A percentile compares a stretch with the other conserved stretches of the same genome.
phyloP scores from a whole-genome alignment of 2,113 vertebrate genomes.

The Poecilia latipinna region DNA sequence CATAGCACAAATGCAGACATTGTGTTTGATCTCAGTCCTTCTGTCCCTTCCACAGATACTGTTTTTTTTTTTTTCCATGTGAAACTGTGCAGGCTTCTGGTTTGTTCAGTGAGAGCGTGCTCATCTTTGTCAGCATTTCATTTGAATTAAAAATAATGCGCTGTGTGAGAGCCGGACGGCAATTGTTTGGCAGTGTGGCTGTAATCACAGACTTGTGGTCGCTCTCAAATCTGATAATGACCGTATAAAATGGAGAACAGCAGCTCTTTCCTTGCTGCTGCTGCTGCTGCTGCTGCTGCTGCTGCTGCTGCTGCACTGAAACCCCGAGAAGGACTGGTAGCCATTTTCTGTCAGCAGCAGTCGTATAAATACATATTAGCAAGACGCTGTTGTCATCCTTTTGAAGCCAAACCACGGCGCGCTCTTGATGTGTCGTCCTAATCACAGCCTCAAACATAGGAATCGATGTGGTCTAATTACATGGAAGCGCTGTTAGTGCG shows the following conservation, averaged over 20 bases:
- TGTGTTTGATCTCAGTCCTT: slow-evolving; percentile 71
- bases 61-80: slow-evolving; percentile 59
- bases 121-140: slow-evolving; percentile 58
- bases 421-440: slow-evolving; percentile 47
- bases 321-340: slow-evolving; percentile 41
- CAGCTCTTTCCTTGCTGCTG: slow-evolving; percentile 39
- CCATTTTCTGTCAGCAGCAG: slow-evolving; percentile 58
- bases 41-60: slow-evolving; percentile 36
- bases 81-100: slow-evolving; percentile 39
- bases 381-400: slow-evolving; percentile 12
- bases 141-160: slow-evolving; percentile 72
- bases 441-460: slow-evolving; percentile 36
- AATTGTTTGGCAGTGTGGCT: slow-evolving; percentile 64
- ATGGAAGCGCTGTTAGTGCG: slow-evolving; percentile 36
- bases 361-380: slow-evolving; percentile 50
- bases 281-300: slow-evolving; percentile 26
- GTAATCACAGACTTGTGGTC: slow-evolving; percentile 74
- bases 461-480: slow-evolving; percentile 46
- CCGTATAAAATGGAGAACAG: slow-evolving; percentile 64
- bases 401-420: slow-evolving; percentile 41
- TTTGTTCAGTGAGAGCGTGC: slow-evolving; percentile 4
- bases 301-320: slow-evolving; percentile 23
- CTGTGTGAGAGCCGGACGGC: slow-evolving; percentile 52
- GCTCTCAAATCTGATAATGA: slow-evolving; percentile 74
- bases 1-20: slow-evolving; percentile 62